A percentile compares a stretch with the other conserved stretches of the same genome.
Evolutionary conservation across 1,140 invertebrate species (phyloP).

Genomic region (Melitaea cinxia): DNA sequence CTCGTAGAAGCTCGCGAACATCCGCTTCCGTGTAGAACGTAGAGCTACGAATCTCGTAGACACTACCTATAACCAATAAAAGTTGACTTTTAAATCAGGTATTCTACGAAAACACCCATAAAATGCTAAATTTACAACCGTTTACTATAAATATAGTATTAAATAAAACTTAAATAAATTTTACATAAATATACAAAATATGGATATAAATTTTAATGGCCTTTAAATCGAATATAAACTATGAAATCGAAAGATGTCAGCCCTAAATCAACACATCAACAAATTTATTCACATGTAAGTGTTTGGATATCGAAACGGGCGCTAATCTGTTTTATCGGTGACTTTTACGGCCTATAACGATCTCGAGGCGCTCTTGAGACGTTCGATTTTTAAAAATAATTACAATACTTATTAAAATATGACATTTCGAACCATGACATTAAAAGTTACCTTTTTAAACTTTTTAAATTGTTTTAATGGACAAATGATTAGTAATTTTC

Average conservation of each 20-base stretch:
- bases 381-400: constrained; percentile 38
- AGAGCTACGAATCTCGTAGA: constrained; percentile 66
- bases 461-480: constrained; percentile 14
- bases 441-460: constrained; percentile 16
- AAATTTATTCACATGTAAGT: constrained; percentile 54
- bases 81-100: neutral
- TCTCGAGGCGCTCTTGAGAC: constrained; percentile 47
- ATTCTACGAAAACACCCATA: no score
- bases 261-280: constrained; percentile 42
- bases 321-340: constrained; percentile 76
- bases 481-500: constrained; percentile 1
- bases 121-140: neutral
- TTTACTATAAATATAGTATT: neutral
- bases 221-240: constrained; percentile 15
- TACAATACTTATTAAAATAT: constrained; percentile 11
- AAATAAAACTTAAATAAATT: neutral
- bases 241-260: constrained; percentile 28
- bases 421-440: constrained; percentile 16
- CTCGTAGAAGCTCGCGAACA: constrained; percentile 21
- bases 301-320: constrained; percentile 71
- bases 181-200: constrained; percentile 2
- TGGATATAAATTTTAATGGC: constrained; percentile 28
- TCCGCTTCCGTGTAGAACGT: constrained; percentile 42
- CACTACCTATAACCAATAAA: constrained; percentile 37
- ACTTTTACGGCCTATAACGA: constrained; percentile 75